Base-by-base conservation (phyloP, 2,797 vertebrate species). In the Acanthurus leucopareius region DNA sequence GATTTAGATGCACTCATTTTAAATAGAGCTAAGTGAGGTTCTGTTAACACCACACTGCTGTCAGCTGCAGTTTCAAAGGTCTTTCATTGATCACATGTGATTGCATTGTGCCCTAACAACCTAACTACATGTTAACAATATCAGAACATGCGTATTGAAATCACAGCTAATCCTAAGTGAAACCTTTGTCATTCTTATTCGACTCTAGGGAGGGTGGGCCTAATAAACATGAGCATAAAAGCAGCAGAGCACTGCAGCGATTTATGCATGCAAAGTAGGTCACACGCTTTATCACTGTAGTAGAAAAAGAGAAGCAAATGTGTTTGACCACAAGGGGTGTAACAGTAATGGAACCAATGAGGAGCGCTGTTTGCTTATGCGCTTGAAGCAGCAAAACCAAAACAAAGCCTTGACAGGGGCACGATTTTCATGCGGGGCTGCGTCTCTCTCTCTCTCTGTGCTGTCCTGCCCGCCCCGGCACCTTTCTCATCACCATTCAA, bases 401-500 rank as follows among this genome's bases (percentile, higher is more conserved):
- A 93, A 95, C 92, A 93, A 94, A 93, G 88, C 79, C 75, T 71
- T 61, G 82, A 86, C 62, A 40, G 84, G 77, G 85, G 79, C 75
- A 66, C 77, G 60, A 71, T 93, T 91, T 94, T 93, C 87, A 92
- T 93, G 92, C 86, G 49, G 85, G 78, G 80, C 71, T 67, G 69
- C 72, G 28, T 32, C 28, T 32, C 28, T 32, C 28, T 28, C 75
- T 86, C 84, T 83, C 84, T 79, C 85, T 70, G 70, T 71, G 71
- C 80, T 59, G 88, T 60, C 82, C 91, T 79, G 83, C 85, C 88
- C 79, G 2, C 85, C 88, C 83, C 90, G 85, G 89, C 93, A 90
- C 91, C 93, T 93, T 90, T 91, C 93, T 91, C 91, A 92, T 94
- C 92, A 91, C 88, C 93, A 94, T 93, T 94, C 93, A 96, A 94